A percentile compares a stretch with the other conserved stretches of the same genome.
Conservation (phyloP, 2,113 vertebrate species). For the Anarrhichthys ocellatus region DNA sequence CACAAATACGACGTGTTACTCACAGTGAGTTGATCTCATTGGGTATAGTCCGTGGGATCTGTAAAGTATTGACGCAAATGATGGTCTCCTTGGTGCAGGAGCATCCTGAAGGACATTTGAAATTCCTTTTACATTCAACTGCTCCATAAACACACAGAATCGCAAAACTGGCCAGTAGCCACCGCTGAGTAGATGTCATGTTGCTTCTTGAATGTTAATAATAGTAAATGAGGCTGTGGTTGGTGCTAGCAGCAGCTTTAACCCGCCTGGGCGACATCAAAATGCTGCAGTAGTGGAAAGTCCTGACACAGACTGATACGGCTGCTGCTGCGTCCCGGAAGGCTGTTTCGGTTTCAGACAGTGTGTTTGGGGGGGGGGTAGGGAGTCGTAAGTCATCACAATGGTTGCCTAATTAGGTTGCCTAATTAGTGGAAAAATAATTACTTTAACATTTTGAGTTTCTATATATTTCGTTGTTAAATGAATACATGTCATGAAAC, state of each 20-base stretch:
- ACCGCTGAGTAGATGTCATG: constrained; percentile 67
- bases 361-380: neutral
- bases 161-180: constrained; percentile 48
- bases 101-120: constrained; percentile 92
- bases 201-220: constrained; percentile 34
- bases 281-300: constrained; percentile 65
- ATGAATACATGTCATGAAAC: neutral
- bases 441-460: neutral
- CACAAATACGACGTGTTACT: constrained; percentile 66
- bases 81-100: constrained; percentile 93
- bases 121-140: constrained; percentile 79
- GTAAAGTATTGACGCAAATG: constrained; percentile 91
- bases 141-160: constrained; percentile 58
- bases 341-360: constrained; percentile 59
- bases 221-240: neutral
- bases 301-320: constrained; percentile 76
- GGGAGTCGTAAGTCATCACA: neutral
- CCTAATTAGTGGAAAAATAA: neutral
- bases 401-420: neutral
- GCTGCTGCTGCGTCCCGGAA: constrained; percentile 74
- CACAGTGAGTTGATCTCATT: constrained; percentile 93
- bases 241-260: constrained; percentile 41
- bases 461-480: neutral
- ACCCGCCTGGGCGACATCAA: constrained; percentile 60
- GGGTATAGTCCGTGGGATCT: constrained; percentile 88